Evolutionary conservation across 2,888 invertebrate species (phyloP).

Genomic region (Pseudococcus longispinus): DNA sequence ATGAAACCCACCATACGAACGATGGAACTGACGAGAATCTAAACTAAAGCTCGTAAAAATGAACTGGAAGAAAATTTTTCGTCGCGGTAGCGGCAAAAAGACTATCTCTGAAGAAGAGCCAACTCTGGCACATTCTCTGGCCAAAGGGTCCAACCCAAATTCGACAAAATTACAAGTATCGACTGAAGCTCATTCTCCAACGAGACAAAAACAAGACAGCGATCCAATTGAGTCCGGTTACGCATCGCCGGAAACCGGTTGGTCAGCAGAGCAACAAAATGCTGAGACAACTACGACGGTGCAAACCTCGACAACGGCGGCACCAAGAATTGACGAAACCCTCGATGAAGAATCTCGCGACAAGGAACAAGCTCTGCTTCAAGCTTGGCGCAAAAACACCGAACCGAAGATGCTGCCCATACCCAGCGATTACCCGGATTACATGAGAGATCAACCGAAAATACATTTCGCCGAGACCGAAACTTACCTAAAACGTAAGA

Average conservation of each 20-base stretch:
- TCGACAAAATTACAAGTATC: background rate
- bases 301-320: background rate
- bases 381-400: slow-evolving; percentile 17
- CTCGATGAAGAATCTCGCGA: background rate
- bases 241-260: background rate
- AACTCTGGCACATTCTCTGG: background rate
- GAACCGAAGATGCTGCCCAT: slow-evolving; percentile 28
- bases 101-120: background rate
- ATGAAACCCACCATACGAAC: background rate
- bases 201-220: background rate
- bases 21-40: background rate
- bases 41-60: background rate
- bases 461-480: slow-evolving; percentile 17
- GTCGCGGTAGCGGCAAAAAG: background rate
- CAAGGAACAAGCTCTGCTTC: background rate
- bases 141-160: background rate
- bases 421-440: slow-evolving; percentile 47
- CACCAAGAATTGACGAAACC: no score
- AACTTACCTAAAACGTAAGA: background rate
- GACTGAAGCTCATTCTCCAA: no score
- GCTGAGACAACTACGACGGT: background rate
- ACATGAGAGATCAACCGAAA: slow-evolving; percentile 32
- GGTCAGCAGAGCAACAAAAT: background rate
- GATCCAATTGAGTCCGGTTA: background rate
- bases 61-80: background rate